phyloP scores from a whole-genome alignment of 2,888 invertebrate species.

The Lutraria lutraria region DNA sequence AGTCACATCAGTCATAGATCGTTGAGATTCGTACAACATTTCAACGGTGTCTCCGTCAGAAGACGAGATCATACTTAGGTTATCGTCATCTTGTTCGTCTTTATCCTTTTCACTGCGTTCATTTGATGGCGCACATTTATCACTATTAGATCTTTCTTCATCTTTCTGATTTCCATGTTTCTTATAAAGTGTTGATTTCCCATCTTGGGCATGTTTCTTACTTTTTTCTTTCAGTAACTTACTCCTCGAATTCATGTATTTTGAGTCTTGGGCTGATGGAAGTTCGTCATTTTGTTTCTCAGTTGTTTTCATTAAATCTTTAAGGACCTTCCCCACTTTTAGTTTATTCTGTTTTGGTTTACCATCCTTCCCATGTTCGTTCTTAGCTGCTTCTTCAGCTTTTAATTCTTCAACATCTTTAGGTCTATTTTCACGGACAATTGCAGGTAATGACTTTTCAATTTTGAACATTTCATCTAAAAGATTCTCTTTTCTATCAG shows the following conservation, averaged over 20 bases:
- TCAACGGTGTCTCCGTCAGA: slow-evolving; percentile 65
- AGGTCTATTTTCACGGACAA: slow-evolving; percentile 27
- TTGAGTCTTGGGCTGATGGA: background rate
- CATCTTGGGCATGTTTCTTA: background rate
- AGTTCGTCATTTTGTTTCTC: slow-evolving; percentile 12
- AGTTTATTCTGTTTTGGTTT: slow-evolving; percentile 46
- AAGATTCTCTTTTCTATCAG: slow-evolving; percentile 40
- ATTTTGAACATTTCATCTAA: slow-evolving; percentile 60
- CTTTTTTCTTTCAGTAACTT: background rate
- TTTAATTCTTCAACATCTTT: slow-evolving; percentile 40
- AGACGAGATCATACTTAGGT: slow-evolving; percentile 33
- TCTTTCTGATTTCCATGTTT: background rate
- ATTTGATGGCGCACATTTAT: background rate
- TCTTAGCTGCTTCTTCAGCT: slow-evolving; percentile 13
- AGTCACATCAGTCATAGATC: background rate
- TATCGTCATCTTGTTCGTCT: background rate
- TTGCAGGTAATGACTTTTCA: slow-evolving; percentile 50
- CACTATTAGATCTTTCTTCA: background rate
- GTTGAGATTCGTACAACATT: slow-evolving; percentile 63
- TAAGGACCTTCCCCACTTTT: slow-evolving; percentile 53
- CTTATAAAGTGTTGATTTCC: background rate
- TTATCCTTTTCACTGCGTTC: background rate
- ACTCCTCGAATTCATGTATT: background rate
- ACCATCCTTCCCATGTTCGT: slow-evolving; percentile 29
- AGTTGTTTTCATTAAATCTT: slow-evolving; percentile 67